Evolutionary conservation across 2,113 vertebrate species (phyloP), one percentile per base, ranked within the genome.

Genomic region (Elaphurus davidianus): DNA sequence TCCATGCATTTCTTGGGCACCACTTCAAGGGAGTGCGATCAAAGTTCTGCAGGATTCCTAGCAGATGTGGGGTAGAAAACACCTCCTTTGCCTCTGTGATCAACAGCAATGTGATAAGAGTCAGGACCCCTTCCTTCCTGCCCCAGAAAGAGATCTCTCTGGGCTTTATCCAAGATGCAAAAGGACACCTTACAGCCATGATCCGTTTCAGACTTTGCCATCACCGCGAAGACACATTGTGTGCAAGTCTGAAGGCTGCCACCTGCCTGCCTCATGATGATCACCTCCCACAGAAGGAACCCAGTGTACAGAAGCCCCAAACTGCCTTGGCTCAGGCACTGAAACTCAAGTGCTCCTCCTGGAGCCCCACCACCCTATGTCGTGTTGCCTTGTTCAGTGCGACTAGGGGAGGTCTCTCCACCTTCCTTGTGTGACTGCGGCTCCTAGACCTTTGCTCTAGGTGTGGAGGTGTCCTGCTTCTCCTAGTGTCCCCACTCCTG

Each of bases 281-380:
- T 9, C n/a, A 55, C 3, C 21, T 15, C 81, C n/a, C 81, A 55
- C 21, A 83, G 13, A 55, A 36, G 81, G 13, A 83, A 55, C 12
- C 6, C 52, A 8, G 11, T 6, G 15, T 83, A 7, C 43, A 14
- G 30, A 79, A 30, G 76, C 3, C 27, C 14, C 76, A 47, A 7
- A 28, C 25, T 11, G 3, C 13, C 40, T 17, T 45, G 74, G 74
- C 6, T 45, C 6, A 15, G 74, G 25, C 13, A 16, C 13, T 28
- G 27, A 45, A 25, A 28, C 7, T 2, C 15, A 3, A 28, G 25
- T 7, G 25, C 74, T 28, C 13, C 43, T 28, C 43, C 74, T 43
- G 13, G 74, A 40, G 12, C 25, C 25, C 6, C 74, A 45, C 3
- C 0, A 0, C 25, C 74, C 15, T 4, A 3, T 25, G 25, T 14